phyloP scores from a whole-genome alignment of 2,113 vertebrate genomes.

The Bubo scandiacus region DNA sequence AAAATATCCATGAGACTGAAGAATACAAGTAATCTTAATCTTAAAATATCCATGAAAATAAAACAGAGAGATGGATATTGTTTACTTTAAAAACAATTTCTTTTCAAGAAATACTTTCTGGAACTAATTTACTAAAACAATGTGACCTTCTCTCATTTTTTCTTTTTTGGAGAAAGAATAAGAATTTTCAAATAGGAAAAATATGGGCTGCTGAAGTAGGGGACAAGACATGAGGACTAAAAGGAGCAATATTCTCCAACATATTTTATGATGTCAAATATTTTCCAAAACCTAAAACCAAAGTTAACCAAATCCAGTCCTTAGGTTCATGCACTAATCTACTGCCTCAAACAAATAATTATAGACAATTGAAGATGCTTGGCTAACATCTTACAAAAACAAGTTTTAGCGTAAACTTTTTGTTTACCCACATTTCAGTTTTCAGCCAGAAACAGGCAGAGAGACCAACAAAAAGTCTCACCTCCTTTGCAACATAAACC shows the following conservation, averaged over 20 bases:
- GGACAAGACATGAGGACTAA: not conserved
- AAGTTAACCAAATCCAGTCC: not conserved
- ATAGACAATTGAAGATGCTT: not conserved
- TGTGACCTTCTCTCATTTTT: not conserved
- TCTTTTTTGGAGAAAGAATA: not conserved
- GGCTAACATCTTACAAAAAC: not conserved
- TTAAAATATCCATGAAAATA: not conserved
- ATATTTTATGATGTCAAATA: not conserved
- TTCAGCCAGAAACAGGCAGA: not conserved
- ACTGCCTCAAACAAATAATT: not conserved
- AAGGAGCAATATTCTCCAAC: not conserved
- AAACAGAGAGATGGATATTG: not conserved
- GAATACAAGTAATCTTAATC: not conserved
- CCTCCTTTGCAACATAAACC: not conserved
- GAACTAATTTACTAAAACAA: slow-evolving; percentile 30
- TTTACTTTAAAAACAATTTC: not conserved
- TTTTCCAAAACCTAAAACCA: not conserved
- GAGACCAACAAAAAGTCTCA: not conserved
- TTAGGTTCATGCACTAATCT: not conserved
- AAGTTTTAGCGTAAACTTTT: not conserved
- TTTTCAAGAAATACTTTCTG: slow-evolving; percentile 37
- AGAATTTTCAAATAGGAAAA: not conserved
- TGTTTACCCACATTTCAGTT: not conserved
- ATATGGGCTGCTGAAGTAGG: not conserved
- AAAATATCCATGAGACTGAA: not conserved